Conservation (phyloP, 2,113 vertebrate species). For the Anser cygnoides region DNA sequence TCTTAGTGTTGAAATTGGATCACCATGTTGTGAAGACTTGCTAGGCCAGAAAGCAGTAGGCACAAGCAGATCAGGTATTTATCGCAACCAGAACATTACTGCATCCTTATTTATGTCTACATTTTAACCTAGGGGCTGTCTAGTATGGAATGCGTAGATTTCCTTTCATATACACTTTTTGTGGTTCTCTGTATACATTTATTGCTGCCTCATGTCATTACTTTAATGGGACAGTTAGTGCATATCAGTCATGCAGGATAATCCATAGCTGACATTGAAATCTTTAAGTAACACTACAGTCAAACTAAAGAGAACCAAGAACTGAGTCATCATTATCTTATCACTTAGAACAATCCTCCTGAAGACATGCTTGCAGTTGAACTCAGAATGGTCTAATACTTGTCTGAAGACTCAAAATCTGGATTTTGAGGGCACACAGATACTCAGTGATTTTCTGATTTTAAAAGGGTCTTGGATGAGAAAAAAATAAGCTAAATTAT, state of each 20-base stretch:
- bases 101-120: neutral
- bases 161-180: neutral
- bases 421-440: neutral
- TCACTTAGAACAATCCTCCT: neutral
- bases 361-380: neutral
- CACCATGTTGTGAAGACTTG: neutral
- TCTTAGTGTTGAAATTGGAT: neutral
- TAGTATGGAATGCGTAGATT: neutral
- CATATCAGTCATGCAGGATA: neutral
- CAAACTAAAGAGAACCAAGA: neutral
- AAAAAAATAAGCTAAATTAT: neutral
- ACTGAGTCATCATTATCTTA: neutral
- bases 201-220: neutral
- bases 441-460: neutral
- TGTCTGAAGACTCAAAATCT: neutral
- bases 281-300: neutral
- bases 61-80: neutral
- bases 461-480: neutral
- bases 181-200: neutral
- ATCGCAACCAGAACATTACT: neutral
- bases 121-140: neutral
- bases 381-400: neutral
- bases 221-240: neutral
- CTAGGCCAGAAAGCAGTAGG: neutral
- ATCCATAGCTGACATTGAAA: neutral